Conservation (phyloP, 2,113 vertebrate species). For the Pterocles orientalis region DNA sequence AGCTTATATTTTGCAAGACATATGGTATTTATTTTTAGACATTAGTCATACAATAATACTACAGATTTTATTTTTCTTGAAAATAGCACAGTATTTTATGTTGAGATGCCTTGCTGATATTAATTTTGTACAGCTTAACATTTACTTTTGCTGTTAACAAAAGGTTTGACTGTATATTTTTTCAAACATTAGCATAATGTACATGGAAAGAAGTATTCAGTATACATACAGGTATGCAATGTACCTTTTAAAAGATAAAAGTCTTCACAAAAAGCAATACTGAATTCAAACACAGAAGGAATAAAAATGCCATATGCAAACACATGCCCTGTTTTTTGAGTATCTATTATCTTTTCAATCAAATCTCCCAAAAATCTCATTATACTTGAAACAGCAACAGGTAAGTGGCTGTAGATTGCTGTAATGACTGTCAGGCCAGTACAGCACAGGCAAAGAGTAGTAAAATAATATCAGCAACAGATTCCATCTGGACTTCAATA, state of each 20-base stretch:
- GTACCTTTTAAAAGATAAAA: background rate
- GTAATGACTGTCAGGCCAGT: background rate
- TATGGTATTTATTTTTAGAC: slow-evolving; percentile 38
- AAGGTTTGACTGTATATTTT: background rate
- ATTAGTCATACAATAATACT: slow-evolving; percentile 19
- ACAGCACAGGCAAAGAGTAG: background rate
- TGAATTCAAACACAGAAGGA: background rate
- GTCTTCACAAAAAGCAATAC: background rate
- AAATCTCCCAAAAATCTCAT: background rate
- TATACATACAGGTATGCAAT: background rate
- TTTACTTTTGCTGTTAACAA: background rate
- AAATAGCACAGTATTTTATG: background rate
- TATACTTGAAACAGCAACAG: background rate
- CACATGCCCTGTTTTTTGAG: background rate
- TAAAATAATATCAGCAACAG: background rate
- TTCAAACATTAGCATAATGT: background rate
- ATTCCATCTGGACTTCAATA: background rate
- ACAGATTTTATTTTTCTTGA: slow-evolving; percentile 17
- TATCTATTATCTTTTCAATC: background rate
- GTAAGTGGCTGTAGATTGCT: background rate
- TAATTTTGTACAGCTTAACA: background rate
- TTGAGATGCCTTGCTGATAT: background rate
- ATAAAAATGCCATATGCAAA: background rate
- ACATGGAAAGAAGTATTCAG: background rate
- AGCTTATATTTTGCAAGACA: slow-evolving; percentile 14